These are phyloP conservation scores for Micromussa lordhowensis DNA, from an alignment of 92 coral and sea anemone genomes.

Conservation along the genomic window DNA sequence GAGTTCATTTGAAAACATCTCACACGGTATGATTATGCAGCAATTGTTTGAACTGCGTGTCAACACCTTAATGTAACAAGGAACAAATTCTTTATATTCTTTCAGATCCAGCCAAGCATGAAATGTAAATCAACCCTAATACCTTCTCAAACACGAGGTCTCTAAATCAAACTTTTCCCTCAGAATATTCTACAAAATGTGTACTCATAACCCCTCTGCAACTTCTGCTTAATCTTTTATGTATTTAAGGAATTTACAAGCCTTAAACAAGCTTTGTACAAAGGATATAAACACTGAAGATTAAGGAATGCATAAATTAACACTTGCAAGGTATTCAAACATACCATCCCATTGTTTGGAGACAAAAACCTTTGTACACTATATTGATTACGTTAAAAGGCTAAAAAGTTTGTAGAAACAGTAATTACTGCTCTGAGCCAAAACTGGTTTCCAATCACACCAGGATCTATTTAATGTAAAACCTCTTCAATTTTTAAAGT, in stretches of 20 bases:
- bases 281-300: slow-evolving; percentile 4
- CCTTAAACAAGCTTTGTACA: not conserved
- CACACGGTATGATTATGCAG: not conserved
- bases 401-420: not conserved
- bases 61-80: slow-evolving; percentile 43
- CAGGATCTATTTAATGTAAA: not conserved
- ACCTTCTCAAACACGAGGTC: not conserved
- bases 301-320: slow-evolving; percentile 25
- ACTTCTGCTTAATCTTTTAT: not conserved
- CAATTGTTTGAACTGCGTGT: not conserved
- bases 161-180: not conserved
- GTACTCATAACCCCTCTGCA: not conserved
- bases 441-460: not conserved
- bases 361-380: slow-evolving; percentile 18
- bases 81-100: slow-evolving; percentile 67
- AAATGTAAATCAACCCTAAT: slow-evolving; percentile 33
- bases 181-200: not conserved
- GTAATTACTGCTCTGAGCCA: not conserved
- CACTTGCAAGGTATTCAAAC: not conserved
- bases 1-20: not conserved
- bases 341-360: not conserved
- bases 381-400: not conserved
- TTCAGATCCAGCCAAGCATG: slow-evolving; percentile 54
- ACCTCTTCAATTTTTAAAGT: not conserved
- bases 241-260: not conserved